Percentiles rank a stretch among this genome's conserved stretches.
These are phyloP conservation scores for Lagorchestes hirsutus DNA, from an alignment of 2,797 vertebrate species.

Conservation along the genomic window DNA sequence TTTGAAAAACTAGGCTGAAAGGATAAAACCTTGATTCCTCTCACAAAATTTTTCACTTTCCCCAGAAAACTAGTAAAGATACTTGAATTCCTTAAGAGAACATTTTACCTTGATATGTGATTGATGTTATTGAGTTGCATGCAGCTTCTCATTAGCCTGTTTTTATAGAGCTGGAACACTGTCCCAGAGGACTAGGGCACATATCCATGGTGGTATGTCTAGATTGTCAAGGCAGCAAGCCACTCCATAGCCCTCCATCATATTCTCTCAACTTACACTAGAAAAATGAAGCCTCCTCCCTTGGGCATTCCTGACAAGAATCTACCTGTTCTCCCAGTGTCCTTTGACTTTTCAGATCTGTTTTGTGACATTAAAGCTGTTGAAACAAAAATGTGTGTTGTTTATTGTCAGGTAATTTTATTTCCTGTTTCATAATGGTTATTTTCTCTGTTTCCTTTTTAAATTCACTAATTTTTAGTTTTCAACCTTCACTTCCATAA, in stretches of 20 bases:
- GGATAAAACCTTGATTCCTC: slow-evolving; percentile 16
- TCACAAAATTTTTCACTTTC: slow-evolving; percentile 29
- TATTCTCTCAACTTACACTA: background rate
- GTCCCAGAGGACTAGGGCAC: slow-evolving; percentile 30
- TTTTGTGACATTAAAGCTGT: slow-evolving; percentile 29
- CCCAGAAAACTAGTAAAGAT: slow-evolving; percentile 12
- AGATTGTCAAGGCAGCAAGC: background rate
- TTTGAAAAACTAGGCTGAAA: slow-evolving; percentile 23
- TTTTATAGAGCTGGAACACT: slow-evolving; percentile 30
- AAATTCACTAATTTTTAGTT: too few relatives aligned
- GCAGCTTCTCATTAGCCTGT: slow-evolving; percentile 18
- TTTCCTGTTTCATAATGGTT: slow-evolving; percentile 46
- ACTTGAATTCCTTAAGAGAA: slow-evolving; percentile 38
- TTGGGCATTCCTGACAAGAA: background rate
- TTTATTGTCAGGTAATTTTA: slow-evolving; percentile 20
- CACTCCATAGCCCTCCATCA: background rate
- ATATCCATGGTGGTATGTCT: background rate
- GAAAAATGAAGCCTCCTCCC: background rate
- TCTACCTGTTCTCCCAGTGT: background rate
- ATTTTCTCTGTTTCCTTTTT: background rate
- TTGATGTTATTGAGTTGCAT: background rate
- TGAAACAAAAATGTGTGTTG: slow-evolving; percentile 30
- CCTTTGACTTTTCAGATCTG: slow-evolving; percentile 18
- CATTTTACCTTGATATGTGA: background rate
- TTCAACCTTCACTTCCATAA: too few relatives aligned